These are phyloP conservation scores for Nipponacmea schrenckii DNA, from an alignment of 2,888 invertebrate species.

Conservation along the genomic window DNA sequence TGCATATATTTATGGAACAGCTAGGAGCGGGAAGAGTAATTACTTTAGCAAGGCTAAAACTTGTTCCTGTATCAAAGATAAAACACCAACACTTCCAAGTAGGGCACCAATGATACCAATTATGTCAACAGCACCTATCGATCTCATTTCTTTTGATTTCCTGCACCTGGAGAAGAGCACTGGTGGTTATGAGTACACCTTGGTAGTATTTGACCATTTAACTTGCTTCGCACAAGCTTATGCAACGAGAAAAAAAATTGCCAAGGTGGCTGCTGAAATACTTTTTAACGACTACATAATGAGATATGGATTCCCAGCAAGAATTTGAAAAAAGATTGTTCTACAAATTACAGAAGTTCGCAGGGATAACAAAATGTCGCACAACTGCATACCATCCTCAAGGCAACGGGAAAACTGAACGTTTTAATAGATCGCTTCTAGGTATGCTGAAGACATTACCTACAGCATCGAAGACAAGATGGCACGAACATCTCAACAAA, in stretches of 20 bases:
- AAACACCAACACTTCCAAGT: conserved; percentile 7
- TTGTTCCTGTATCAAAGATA: conserved; percentile 22
- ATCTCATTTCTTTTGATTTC: conserved; percentile 30
- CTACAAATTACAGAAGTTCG: too few species aligned
- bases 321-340: too few species aligned
- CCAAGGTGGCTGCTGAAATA: conserved; percentile 13
- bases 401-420: too few species aligned
- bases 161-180: conserved; percentile 29
- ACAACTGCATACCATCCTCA: too few species aligned
- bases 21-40: conserved; percentile 14
- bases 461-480: neutral
- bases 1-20: conserved; percentile 24
- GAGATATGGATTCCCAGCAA: too few species aligned
- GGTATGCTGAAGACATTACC: conserved; percentile 16
- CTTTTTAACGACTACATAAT: too few species aligned
- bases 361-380: too few species aligned
- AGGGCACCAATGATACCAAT: conserved; percentile 26
- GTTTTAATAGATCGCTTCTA: conserved; percentile 15
- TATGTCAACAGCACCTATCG: conserved; percentile 26
- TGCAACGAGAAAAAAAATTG: conserved; percentile 20
- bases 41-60: conserved; percentile 12
- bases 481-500: conserved; percentile 21
- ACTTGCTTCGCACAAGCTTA: conserved; percentile 23
- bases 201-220: conserved; percentile 18
- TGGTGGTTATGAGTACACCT: conserved; percentile 19